Evolutionary conservation across 2,797 vertebrate species (phyloP).

Genomic region (Calcarius lapponicus): DNA sequence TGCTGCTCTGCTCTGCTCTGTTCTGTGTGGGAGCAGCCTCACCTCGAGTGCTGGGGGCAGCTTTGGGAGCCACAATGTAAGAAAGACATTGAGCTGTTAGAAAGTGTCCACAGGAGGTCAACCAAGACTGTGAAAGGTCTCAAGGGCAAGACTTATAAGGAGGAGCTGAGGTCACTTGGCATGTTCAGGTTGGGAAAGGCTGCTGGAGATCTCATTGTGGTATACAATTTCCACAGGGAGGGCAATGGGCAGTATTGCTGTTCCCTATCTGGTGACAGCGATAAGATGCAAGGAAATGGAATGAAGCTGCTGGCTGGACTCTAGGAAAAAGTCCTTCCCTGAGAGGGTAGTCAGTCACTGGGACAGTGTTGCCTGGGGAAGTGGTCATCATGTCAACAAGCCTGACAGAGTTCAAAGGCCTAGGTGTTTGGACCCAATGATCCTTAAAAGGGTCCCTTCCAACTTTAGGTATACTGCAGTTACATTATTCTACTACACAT

Average conservation of each 20-base stretch:
- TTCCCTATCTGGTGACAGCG: not conserved
- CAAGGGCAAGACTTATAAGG: not conserved
- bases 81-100: not conserved
- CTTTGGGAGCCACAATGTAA: not conserved
- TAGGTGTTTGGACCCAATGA: not conserved
- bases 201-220: not conserved
- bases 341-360: not conserved
- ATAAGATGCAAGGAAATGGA: not conserved
- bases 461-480: not conserved
- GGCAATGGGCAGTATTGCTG: not conserved
- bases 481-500: not conserved
- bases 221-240: not conserved
- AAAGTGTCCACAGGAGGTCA: not conserved
- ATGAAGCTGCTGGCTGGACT: not conserved
- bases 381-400: not conserved
- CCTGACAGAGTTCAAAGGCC: not conserved
- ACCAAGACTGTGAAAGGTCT: not conserved
- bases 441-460: not conserved
- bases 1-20: not conserved
- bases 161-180: not conserved
- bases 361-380: not conserved
- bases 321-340: not conserved
- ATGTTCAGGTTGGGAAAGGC: not conserved
- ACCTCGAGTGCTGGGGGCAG: too few relatives aligned
- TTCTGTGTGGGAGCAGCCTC: fast-evolving